A percentile compares a stretch with the other conserved stretches of the same genome.
Evolutionary conservation across 2,888 invertebrate genomes (phyloP).

Genomic region (Argyresthia albistria): DNA sequence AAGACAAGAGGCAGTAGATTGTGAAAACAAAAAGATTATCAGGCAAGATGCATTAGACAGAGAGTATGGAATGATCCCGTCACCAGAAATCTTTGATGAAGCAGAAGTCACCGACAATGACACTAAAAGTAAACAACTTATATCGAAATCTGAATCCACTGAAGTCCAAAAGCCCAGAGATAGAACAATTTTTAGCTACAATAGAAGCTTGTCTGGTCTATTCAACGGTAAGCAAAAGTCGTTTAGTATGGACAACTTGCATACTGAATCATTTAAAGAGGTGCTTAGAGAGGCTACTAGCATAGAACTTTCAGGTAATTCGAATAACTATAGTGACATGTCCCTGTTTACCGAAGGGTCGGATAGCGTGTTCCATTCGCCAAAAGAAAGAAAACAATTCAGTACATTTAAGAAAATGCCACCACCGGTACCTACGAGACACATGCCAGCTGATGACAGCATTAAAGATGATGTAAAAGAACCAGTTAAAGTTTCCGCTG

Average conservation of each 20-base stretch:
- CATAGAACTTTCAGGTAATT: constrained; percentile 38
- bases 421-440: background rate
- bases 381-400: constrained; percentile 28
- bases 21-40: background rate
- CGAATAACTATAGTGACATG: constrained; percentile 29
- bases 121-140: constrained; percentile 15
- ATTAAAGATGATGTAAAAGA: constrained; percentile 5
- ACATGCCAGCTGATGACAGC: background rate
- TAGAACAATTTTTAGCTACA: constrained; percentile 32
- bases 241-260: constrained; percentile 53
- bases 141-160: constrained; percentile 33
- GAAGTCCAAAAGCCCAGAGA: constrained; percentile 21
- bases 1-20: constrained; percentile 1
- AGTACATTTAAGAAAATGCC: background rate
- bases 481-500: background rate
- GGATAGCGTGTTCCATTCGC: constrained; percentile 42
- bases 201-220: constrained; percentile 31
- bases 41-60: constrained; percentile 3
- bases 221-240: constrained; percentile 60
- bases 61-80: background rate
- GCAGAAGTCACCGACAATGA: constrained; percentile 20
- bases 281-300: constrained; percentile 53
- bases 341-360: constrained; percentile 48
- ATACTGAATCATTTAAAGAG: constrained; percentile 35
- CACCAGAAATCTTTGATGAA: constrained; percentile 15